A percentile compares a stretch with the other conserved stretches of the same genome.
phyloP scores from a whole-genome alignment of 2,113 vertebrate genomes.

The Vimba vimba region DNA sequence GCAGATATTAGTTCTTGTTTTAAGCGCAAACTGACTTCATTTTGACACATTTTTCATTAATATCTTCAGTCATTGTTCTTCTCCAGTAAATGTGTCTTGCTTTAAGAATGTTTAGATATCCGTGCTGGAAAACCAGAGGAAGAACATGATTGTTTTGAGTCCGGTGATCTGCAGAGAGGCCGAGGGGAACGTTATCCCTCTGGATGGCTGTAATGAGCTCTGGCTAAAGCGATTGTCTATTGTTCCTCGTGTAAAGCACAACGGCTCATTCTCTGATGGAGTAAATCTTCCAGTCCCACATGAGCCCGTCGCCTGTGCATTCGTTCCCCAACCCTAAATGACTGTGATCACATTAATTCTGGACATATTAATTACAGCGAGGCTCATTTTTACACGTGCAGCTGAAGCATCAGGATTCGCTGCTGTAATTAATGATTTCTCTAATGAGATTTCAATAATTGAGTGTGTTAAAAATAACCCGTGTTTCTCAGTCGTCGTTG shows the following conservation, averaged over 20 bases:
- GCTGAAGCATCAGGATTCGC: constrained; percentile 83
- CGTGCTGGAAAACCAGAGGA: too few relatives aligned
- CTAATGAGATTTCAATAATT: constrained; percentile 87
- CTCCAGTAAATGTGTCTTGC: too few relatives aligned
- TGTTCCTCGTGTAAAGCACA: neutral
- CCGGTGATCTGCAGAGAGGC: neutral
- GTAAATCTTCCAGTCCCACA: constrained; percentile 8
- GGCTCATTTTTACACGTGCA: constrained; percentile 81
- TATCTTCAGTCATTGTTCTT: too few relatives aligned
- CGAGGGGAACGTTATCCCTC: neutral
- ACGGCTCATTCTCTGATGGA: constrained; percentile 49
- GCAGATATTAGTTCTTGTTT: too few relatives aligned
- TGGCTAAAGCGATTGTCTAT: constrained; percentile 37
- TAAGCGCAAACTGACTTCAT: too few relatives aligned
- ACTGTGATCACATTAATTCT: constrained; percentile 86
- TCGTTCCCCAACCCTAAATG: constrained; percentile 75
- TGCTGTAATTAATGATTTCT: constrained; percentile 89
- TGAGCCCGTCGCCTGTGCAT: constrained; percentile 68
- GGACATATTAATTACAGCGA: constrained; percentile 84
- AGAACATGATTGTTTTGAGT: neutral
- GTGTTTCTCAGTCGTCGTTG: neutral
- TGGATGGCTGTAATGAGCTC: constrained; percentile 19
- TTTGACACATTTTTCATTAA: too few relatives aligned
- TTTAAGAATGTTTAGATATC: too few relatives aligned
- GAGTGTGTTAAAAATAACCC: constrained; percentile 72